Conservation (phyloP, 2,113 vertebrate genomes). For the Corythoichthys intestinalis region DNA sequence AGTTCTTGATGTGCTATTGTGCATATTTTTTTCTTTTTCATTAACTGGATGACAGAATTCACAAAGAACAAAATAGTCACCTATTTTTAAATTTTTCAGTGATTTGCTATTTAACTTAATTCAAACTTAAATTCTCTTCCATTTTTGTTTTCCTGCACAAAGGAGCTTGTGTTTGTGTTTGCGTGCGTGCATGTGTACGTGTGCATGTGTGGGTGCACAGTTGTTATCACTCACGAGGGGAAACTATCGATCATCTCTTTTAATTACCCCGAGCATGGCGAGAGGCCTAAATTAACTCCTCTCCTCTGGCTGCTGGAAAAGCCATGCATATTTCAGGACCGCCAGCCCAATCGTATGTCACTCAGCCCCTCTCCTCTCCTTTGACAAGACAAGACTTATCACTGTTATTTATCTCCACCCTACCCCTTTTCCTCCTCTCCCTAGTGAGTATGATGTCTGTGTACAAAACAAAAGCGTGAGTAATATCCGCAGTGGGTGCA, state of each 20-base stretch:
- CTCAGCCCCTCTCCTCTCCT: constrained; percentile 64
- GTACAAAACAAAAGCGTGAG: constrained; percentile 70
- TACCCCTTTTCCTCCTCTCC: constrained; percentile 12
- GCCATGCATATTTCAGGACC: constrained; percentile 79
- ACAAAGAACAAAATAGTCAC: not conserved
- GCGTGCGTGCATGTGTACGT: constrained; percentile 8
- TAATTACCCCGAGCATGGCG: constrained; percentile 79
- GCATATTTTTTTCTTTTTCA: not conserved
- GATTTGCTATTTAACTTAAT: not conserved
- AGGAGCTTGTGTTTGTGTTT: constrained; percentile 18
- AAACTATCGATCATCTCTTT: constrained; percentile 81
- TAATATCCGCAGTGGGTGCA: constrained; percentile 50
- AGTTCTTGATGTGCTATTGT: not conserved
- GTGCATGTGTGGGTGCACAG: constrained; percentile 43
- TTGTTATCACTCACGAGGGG: constrained; percentile 73
- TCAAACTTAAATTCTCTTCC: constrained; percentile 1
- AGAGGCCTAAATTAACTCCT: constrained; percentile 79
- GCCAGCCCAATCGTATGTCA: constrained; percentile 71
- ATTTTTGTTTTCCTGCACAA: constrained; percentile 7
- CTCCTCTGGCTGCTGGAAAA: constrained; percentile 70
- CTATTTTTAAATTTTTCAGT: too few relatives aligned
- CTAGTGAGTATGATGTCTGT: constrained; percentile 58
- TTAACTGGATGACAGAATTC: not conserved
- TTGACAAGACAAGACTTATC: constrained; percentile 73
- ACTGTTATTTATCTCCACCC: constrained; percentile 69